Percentiles rank a stretch among this genome's conserved stretches.
phyloP scores from a whole-genome alignment of 2,888 invertebrate genomes.

The Caradrina clavipalpis region DNA sequence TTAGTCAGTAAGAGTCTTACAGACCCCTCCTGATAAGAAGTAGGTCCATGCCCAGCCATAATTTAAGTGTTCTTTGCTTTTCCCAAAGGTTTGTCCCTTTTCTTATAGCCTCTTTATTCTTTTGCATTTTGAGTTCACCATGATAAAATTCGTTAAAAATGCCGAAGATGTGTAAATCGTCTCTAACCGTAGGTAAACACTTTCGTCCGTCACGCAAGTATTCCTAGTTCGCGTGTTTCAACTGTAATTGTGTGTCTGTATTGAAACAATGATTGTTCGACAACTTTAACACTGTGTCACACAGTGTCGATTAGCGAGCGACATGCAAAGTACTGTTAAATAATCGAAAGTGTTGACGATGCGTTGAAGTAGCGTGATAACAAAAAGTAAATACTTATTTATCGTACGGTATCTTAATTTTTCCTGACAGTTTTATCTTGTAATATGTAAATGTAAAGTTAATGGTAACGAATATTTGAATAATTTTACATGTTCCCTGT shows the following conservation, averaged over 20 bases:
- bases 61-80: too few species aligned
- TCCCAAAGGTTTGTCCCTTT: background rate
- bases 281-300: background rate
- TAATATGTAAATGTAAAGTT: background rate
- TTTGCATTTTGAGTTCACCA: too few species aligned
- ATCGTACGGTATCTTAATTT: constrained; percentile 18
- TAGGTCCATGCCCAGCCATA: too few species aligned
- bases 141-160: background rate
- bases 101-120: background rate
- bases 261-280: background rate
- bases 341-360: constrained; percentile 52
- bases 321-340: constrained; percentile 21
- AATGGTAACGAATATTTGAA: too few species aligned
- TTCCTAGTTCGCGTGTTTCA: constrained; percentile 33
- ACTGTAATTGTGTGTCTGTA: constrained; percentile 15
- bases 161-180: constrained; percentile 36
- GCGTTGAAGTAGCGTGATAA: constrained; percentile 42
- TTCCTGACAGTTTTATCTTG: constrained; percentile 7
- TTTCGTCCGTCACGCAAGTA: constrained; percentile 58
- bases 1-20: too few species aligned
- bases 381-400: constrained; percentile 52
- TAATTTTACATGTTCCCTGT: too few species aligned
- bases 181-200: constrained; percentile 48
- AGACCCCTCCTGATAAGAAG: too few species aligned
- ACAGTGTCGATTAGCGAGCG: constrained; percentile 30